Percentiles rank a stretch among this genome's conserved stretches.
Conservation (phyloP, 2,797 vertebrate genomes). For the Malacoctenus gilli region DNA sequence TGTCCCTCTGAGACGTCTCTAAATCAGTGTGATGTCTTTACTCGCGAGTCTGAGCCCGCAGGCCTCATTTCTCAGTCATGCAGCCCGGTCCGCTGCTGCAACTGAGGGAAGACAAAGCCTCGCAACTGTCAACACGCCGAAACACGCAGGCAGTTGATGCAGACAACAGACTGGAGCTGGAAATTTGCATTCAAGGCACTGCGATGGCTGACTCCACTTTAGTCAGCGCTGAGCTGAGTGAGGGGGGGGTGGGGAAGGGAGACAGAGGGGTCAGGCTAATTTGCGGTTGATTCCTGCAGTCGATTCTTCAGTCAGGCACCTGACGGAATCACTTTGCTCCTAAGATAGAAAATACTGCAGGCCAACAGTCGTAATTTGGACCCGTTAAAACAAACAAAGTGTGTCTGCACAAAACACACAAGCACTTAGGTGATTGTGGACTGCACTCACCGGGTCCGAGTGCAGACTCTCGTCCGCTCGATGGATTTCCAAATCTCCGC, state of each 20-base stretch:
- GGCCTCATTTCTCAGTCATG: slow-evolving; percentile 53
- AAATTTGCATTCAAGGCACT: slow-evolving; percentile 66
- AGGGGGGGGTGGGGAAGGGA: slow-evolving; percentile 62
- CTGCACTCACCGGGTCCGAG: slow-evolving; percentile 12
- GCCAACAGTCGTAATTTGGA: slow-evolving; percentile 45
- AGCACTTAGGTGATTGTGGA: neutral
- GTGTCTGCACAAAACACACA: slow-evolving; percentile 1
- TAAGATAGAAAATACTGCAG: slow-evolving; percentile 45
- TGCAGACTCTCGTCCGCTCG: neutral
- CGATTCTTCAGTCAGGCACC: slow-evolving; percentile 60
- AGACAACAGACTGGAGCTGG: slow-evolving; percentile 15
- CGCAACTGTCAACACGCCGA: slow-evolving; percentile 54
- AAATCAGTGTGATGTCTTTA: slow-evolving; percentile 73
- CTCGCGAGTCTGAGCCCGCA: slow-evolving; percentile 43
- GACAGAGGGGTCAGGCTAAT: slow-evolving; percentile 67
- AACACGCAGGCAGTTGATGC: slow-evolving; percentile 22
- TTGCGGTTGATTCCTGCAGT: slow-evolving; percentile 57
- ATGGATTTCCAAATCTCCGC: slow-evolving; percentile 38
- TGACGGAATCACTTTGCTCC: slow-evolving; percentile 61
- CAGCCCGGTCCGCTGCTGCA: slow-evolving; percentile 24
- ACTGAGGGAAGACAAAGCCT: slow-evolving; percentile 40
- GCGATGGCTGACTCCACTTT: slow-evolving; percentile 37
- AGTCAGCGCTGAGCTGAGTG: slow-evolving; percentile 29
- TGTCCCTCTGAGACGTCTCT: slow-evolving; percentile 61
- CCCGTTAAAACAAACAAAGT: slow-evolving; percentile 38